Evolutionary conservation across 2,888 invertebrate species (phyloP), one percentile per base, ranked within the genome.

Genomic region (Polymixis lichenea): DNA sequence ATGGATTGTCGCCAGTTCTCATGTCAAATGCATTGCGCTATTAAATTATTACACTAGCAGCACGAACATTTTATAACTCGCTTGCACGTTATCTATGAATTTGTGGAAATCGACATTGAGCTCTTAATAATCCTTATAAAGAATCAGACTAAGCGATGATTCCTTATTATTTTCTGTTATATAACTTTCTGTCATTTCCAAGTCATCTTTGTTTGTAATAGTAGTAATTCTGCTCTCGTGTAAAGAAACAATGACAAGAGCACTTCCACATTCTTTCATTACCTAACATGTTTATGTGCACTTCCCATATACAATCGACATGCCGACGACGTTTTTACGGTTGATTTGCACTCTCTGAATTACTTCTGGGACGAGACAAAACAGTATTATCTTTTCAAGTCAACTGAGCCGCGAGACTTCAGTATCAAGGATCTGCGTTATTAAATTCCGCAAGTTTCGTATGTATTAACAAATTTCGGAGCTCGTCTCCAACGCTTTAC

Each of bases 401-500:
- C 51, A 38, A 58, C 58, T 17, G 32, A n/a, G 17, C 15, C 53
- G 6, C 46, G 46, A 78, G 28, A 65, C 5, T 62, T 67, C 38
- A 55, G 51, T 25, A 60, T 62, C 55, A 25, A 51, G 15, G 22
- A 69, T 72, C 64, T 55, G 19, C 64, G n/a, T 75, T 80, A 83
- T 73, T 69, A 68, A 68, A 79, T 79, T 77, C 67, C 51, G 5
- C n/a, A 80, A 77, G 74, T 74, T 72, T 46, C 19, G 25, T 8
- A 56, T 67, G 65, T 81, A 80, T 62, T 77, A 65, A 66, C 73
- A 74, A 83, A 82, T 72, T 72, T 78, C 43, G 69, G 28, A 75
- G 28, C 38, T 68, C 64, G 49, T 71, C 80, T 72, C 19, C 49
- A 68, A 46, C 46, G 53, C 60, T 84, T 38, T 64, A 68, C 62